Conservation (phyloP, 2,888 invertebrate genomes). For the Dexiosoma caninum region DNA sequence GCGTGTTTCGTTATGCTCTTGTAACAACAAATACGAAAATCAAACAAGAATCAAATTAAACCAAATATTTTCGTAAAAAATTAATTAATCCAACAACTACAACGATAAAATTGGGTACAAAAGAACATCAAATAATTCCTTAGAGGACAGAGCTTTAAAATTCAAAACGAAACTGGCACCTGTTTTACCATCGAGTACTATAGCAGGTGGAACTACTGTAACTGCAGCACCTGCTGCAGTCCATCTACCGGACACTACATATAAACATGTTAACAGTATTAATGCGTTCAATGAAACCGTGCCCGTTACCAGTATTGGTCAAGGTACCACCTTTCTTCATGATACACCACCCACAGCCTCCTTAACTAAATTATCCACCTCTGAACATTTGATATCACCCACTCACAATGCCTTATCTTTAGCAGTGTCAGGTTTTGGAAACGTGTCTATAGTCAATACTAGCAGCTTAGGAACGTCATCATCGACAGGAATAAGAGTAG, state of each 20-base stretch:
- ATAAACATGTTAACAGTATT: constrained; percentile 63
- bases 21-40: constrained; percentile 59
- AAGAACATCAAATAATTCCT: constrained; percentile 2
- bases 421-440: constrained; percentile 3
- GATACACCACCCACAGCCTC: constrained; percentile 58
- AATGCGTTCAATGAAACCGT: constrained; percentile 57
- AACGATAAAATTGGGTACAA: not conserved
- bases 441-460: constrained; percentile 23
- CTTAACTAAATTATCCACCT: constrained; percentile 57
- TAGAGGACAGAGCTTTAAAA: constrained; percentile 29
- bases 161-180: constrained; percentile 74
- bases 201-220: constrained; percentile 59
- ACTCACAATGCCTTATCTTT: constrained; percentile 65
- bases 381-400: constrained; percentile 70
- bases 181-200: constrained; percentile 71
- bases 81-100: constrained; percentile 16
- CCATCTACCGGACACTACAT: constrained; percentile 61
- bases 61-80: constrained; percentile 44
- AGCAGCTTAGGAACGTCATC: constrained; percentile 34
- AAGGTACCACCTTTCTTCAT: constrained; percentile 39
- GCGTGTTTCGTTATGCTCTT: constrained; percentile 15
- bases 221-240: constrained; percentile 65
- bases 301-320: constrained; percentile 50
- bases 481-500: constrained; percentile 19
- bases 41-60: constrained; percentile 60